phyloP scores from a whole-genome alignment of 2,113 vertebrate genomes.

The Cyphomyrus discorhynchus region DNA sequence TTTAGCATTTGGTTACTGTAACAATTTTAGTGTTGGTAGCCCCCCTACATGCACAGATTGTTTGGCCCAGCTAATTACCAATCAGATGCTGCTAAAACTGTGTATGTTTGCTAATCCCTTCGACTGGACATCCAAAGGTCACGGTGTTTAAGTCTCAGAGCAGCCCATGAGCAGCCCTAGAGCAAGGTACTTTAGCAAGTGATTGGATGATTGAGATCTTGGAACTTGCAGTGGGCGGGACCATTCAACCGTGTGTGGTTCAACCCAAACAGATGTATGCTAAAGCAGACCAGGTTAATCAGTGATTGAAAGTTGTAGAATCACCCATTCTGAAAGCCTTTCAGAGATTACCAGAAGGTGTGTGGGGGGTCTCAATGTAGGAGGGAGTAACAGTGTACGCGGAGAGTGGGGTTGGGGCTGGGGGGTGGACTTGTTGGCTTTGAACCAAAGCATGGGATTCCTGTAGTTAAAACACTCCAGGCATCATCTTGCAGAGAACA shows the following conservation, averaged over 20 bases:
- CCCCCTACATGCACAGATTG: no score
- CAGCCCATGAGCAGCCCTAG: not conserved
- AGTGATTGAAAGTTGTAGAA: not conserved
- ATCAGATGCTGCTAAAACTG: not conserved
- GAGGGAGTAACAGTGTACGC: no score
- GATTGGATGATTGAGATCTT: not conserved
- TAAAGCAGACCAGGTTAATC: not conserved
- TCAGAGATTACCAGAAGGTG: constrained; percentile 47
- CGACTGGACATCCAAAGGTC: not conserved
- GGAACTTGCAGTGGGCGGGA: not conserved
- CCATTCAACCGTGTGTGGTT: not conserved
- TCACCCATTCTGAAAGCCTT: constrained; percentile 37
- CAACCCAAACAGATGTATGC: not conserved
- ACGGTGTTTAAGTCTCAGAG: not conserved
- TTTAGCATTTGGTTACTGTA: no score
- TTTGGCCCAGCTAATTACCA: constrained; percentile 17
- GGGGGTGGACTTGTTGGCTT: no score
- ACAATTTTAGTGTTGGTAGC: no score
- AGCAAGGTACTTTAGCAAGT: not conserved
- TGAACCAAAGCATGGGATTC: no score
- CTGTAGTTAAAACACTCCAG: no score
- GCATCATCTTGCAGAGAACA: no score
- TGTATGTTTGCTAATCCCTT: not conserved
- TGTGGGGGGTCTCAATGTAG: no score
- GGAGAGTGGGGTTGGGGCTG: no score